Conservation (phyloP, 2,113 vertebrate genomes). For the Passer domesticus region DNA sequence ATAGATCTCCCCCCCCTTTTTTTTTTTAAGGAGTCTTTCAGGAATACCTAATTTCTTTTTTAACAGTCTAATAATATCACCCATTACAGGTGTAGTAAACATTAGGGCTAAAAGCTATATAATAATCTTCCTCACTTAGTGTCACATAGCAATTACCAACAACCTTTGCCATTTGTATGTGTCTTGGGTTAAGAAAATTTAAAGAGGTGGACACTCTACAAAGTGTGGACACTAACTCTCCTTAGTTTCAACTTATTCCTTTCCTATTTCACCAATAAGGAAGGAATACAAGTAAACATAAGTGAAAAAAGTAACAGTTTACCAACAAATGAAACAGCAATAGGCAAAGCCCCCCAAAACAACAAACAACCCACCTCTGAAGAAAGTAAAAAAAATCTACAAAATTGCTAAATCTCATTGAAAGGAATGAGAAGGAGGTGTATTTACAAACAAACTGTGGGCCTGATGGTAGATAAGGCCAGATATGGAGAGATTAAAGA, state of each 20-base stretch:
- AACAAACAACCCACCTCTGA: not conserved
- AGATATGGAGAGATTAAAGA: not conserved
- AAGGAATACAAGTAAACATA: not conserved
- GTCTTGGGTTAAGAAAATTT: not conserved
- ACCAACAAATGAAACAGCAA: not conserved
- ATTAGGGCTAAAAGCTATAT: not conserved
- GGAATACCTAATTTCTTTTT: not conserved
- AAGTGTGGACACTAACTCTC: not conserved
- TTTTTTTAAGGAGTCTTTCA: not conserved
- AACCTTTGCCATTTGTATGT: not conserved
- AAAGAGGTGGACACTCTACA: not conserved
- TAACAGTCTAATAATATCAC: not conserved
- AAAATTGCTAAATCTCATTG: not conserved
- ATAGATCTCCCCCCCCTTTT: rapidly evolving
- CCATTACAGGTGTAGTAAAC: not conserved
- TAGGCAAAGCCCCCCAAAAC: not conserved
- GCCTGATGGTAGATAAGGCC: not conserved
- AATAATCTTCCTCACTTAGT: not conserved
- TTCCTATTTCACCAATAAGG: not conserved
- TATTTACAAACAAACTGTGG: not conserved
- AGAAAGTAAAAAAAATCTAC: not conserved
- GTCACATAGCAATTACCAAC: not conserved
- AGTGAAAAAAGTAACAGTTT: not conserved
- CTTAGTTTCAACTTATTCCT: not conserved
- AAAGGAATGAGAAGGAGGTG: not conserved